Conservation (phyloP, 2,888 invertebrate genomes). For the Phlogophora meticulosa region DNA sequence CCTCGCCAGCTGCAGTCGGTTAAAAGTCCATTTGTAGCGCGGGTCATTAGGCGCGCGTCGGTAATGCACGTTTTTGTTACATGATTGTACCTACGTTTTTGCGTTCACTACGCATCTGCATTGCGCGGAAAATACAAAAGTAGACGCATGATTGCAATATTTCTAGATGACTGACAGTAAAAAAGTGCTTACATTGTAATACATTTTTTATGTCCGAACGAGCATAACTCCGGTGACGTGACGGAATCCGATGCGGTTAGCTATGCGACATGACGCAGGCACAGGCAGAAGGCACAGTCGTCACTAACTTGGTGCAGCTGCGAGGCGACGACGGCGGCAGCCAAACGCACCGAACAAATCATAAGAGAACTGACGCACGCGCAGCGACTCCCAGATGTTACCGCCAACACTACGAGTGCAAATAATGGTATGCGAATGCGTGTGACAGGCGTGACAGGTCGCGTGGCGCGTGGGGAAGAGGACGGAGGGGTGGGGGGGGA, state of each 20-base stretch:
- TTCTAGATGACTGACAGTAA: slow-evolving; percentile 49
- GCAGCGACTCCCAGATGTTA: not conserved
- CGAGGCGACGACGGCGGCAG: not conserved
- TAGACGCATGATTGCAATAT: slow-evolving; percentile 56
- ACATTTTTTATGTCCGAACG: slow-evolving; percentile 56
- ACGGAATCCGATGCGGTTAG: slow-evolving; percentile 54
- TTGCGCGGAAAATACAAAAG: slow-evolving; percentile 48
- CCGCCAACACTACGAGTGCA: too few relatives aligned
- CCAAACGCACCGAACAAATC: not conserved
- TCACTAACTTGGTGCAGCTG: too few relatives aligned
- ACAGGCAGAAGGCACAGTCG: slow-evolving; percentile 29
- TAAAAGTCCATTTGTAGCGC: slow-evolving; percentile 49
- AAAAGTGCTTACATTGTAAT: slow-evolving; percentile 59
- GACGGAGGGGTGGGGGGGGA: too few relatives aligned
- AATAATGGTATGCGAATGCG: too few relatives aligned
- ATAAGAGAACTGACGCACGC: not conserved
- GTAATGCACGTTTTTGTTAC: slow-evolving; percentile 60
- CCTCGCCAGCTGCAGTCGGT: slow-evolving; percentile 50
- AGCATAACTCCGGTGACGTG: slow-evolving; percentile 58
- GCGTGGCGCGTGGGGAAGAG: too few relatives aligned
- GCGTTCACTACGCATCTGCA: slow-evolving; percentile 49
- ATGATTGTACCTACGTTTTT: slow-evolving; percentile 47
- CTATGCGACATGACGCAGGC: not conserved
- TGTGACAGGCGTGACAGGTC: not conserved
- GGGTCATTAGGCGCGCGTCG: slow-evolving; percentile 42